Evolutionary conservation across 2,797 vertebrate species (phyloP), one percentile per base, ranked within the genome.

Genomic region (Halcyon chelicuti): DNA sequence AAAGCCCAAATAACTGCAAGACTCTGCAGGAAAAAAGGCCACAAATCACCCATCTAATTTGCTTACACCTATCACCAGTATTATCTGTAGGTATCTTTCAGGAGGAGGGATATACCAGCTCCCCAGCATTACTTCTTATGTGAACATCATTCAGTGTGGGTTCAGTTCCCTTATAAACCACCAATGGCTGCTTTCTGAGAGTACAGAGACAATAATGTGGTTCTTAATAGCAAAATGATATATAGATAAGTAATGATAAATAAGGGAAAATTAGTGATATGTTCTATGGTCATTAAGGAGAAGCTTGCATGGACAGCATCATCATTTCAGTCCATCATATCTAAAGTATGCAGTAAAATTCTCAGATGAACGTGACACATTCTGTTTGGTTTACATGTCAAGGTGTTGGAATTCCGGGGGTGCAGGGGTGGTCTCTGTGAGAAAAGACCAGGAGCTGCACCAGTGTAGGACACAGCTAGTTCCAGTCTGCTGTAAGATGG

Each of bases 381-480:
- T 54, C 4, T 21, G 20, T 19, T 51, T 29, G n/a, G 18, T 23
- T 86, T 86, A 42, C 11, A 37, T 25, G 29, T 19, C 10, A 73
- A 66, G 35, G 5, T 76, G 11, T 46, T 79, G 33, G 10, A 65
- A 14, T 1, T 71, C 21, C 1, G 4, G 0, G 2, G 6, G 3
- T 78, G 49, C 57, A 67, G 7, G 9, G 4, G 17, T 71, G 19
- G 26, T 12, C 10, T 79, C 68, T 57, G 18, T 58, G 29, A 71
- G 42, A 58, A 70, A 44, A 89, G 37, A 46, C 5, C 17, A 72
- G 42, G 22, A 73, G 15, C 14, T 77, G 18, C 22, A 46, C 5
- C 25, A 8, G 0, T 17, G 26, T 42, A 82, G 33, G 31, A n/a
- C 26, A 61, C 39, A 66, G 19, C 22, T 71, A 44, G 23, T 52